A percentile compares a stretch with the other conserved stretches of the same genome.
Evolutionary conservation across 2,113 vertebrate species (phyloP).

Genomic region (Orcinus orca): DNA sequence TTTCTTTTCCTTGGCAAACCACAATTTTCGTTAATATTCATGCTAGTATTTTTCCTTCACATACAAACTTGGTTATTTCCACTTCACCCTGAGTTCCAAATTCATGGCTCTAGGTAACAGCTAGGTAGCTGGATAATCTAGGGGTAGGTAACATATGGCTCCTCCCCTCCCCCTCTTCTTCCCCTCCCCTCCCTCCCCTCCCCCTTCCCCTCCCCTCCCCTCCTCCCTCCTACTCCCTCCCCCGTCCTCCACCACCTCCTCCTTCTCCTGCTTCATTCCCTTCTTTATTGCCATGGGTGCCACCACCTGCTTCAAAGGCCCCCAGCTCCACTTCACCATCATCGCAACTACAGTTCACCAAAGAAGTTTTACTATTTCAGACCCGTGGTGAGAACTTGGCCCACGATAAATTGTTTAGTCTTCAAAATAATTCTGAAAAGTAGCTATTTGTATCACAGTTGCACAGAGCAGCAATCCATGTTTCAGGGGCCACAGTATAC

Average conservation of each 20-base stretch:
- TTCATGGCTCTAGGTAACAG: not conserved
- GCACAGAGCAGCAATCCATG: not conserved
- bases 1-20: not conserved
- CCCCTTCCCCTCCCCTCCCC: too few relatives aligned
- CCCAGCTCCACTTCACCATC: accelerated
- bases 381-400: not conserved
- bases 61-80: not conserved
- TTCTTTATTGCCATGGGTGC: not conserved
- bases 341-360: too few relatives aligned
- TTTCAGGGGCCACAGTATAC: not conserved
- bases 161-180: not conserved
- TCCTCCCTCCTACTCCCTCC: accelerated
- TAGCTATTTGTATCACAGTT: not conserved
- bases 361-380: not conserved
- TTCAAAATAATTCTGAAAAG: not conserved
- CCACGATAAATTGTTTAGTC: not conserved
- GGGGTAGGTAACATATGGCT: not conserved
- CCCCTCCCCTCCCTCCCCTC: too few relatives aligned
- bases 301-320: not conserved
- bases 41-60: not conserved
- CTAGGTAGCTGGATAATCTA: not conserved
- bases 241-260: too few relatives aligned
- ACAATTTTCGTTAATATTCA: not conserved
- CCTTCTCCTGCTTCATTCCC: too few relatives aligned
- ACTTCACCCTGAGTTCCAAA: not conserved